Evolutionary conservation across 1,140 invertebrate genomes (phyloP), one percentile per base, ranked within the genome.

Genomic region (Cotesia typhae): DNA sequence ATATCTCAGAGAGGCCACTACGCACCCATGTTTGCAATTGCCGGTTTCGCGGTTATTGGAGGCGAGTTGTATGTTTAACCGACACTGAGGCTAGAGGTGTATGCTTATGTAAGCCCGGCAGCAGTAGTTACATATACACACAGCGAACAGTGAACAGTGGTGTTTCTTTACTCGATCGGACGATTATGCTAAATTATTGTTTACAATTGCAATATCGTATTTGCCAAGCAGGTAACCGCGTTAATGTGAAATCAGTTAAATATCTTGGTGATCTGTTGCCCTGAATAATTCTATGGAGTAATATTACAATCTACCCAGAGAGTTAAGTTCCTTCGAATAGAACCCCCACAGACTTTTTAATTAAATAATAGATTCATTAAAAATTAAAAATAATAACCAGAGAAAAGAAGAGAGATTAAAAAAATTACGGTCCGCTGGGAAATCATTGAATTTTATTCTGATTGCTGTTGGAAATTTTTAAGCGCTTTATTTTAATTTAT

Each of bases 121-220:
- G 51, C 28, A 41, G 41, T 67, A 41, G 41, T 67, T 28, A 28
- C 28, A 28, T 28, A 28, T 28, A 28, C 28, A 1, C 3, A 28
- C 3, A 28, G 28, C 3, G 28, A 28, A 28, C 1, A 28, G 28
- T 28, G 28, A 38, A 59, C 59, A 53, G 10, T 12, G 20, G 41
- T 7, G 53, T 41, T 37, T 9, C 28, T 57, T 60, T 17, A 36
- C 20, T 37, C 70, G 47, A 57, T 59, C 65, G 55, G 53, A 77
- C 72, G 71, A 75, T 77, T 75, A 77, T 77, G 76, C 76, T 75
- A 75, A 77, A 75, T 77, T 77, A 75, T 75, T 70, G 74, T 72
- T 74, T 72, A 72, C 75, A 51, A 70, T 60, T 61, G 67, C 67
- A 47, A 67, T 74, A 74, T 74, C 65, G 66, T 72, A 72, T 76